Evolutionary conservation across 2,888 invertebrate species (phyloP).

Genomic region (Lasioglossum malachurum): DNA sequence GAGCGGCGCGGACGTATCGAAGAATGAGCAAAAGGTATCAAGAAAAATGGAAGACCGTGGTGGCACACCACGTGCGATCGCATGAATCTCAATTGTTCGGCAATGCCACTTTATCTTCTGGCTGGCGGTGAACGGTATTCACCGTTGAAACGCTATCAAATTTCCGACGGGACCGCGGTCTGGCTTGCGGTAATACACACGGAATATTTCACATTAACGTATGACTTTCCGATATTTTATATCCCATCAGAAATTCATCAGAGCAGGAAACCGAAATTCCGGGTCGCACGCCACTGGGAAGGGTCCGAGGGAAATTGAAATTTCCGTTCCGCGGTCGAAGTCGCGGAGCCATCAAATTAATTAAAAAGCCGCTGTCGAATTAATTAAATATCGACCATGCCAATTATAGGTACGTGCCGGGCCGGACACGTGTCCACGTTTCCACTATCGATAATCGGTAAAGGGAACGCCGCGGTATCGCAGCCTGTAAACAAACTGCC

Average conservation of each 20-base stretch:
- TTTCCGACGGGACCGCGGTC: constrained; percentile 18
- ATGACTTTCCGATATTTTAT: constrained; percentile 48
- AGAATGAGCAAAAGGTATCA: neutral
- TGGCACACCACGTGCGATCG: neutral
- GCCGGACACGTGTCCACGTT: neutral
- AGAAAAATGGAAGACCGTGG: constrained; percentile 24
- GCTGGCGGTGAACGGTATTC: constrained; percentile 3
- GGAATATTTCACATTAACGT: constrained; percentile 36
- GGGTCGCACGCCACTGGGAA: neutral
- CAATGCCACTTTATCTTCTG: constrained; percentile 5
- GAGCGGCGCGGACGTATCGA: neutral
- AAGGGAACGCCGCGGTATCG: neutral
- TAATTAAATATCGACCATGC: constrained; percentile 43
- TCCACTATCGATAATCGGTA: neutral
- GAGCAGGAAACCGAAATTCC: neutral
- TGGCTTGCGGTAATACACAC: constrained; percentile 4
- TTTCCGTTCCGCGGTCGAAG: constrained; percentile 16
- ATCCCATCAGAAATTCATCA: constrained; percentile 36
- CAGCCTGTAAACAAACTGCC: neutral
- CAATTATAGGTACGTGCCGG: constrained; percentile 12
- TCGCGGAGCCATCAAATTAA: constrained; percentile 25
- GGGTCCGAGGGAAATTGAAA: constrained; percentile 36
- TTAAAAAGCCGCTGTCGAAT: constrained; percentile 37
- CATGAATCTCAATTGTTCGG: constrained; percentile 51
- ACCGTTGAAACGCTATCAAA: constrained; percentile 8